Evolutionary conservation across 2,797 vertebrate genomes (phyloP), one percentile per base, ranked within the genome.

Genomic region (Serranus cabrilla): DNA sequence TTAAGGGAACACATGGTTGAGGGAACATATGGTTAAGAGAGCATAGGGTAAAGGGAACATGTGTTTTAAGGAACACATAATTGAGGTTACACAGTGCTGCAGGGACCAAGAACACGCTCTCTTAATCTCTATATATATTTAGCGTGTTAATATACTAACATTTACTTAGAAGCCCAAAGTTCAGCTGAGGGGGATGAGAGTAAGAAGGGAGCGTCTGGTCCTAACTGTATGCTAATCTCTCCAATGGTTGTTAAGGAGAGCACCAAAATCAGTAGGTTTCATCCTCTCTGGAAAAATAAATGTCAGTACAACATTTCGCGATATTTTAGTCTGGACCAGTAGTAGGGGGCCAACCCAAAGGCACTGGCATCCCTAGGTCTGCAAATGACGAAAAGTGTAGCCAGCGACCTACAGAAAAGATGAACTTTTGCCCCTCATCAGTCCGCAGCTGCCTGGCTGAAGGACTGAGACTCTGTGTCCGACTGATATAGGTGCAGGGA

Each of bases 381-480:
- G 47, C 52, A 79, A 74, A 59, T 56, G 13, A 63, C 11, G 2
- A 25, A 46, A 54, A 60, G 5, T 21, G 31, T 27, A 54, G 40
- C 11, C 9, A 61, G 25, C 18, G 40, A 40, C 14, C 34, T 14
- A n/a, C n/a, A 20, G 23, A 49, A 57, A 64, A 39, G 18, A 8
- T 55, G 5, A 71, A 60, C 50, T 34, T 61, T 31, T 59, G 34
- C 27, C 45, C 47, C 20, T 37, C 47, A 60, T 66, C 17, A 21
- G 43, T 40, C 61, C 31, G 60, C 37, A 57, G 51, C 39, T 62
- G 37, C 7, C 17, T 46, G 20, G 25, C 8, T 34, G 11, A 64
- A 18, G 25, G 47, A 71, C 50, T 27, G 45, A 27, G 37, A 3
- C 17, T 47, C 45, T 50, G 43, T 13, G 43, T 13, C 7, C 12